Base-by-base conservation (phyloP, 2,888 invertebrate genomes). In the Drosophila koepferae region DNA sequence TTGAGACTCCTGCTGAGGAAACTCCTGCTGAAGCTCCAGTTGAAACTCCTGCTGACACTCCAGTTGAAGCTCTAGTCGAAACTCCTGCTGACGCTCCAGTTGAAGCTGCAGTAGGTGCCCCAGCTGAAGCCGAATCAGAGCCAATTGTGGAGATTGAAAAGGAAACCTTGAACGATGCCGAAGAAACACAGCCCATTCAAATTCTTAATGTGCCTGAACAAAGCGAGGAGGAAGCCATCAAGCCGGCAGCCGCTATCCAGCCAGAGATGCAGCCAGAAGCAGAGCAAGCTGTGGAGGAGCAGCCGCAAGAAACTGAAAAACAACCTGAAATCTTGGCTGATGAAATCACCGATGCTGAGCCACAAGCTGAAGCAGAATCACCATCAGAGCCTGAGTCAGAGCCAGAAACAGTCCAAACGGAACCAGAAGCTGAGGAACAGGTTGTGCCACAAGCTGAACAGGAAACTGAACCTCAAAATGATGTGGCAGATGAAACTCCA, bases 101-200 rank as follows among this genome's bases (percentile, higher is more conserved):
- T 10, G 63, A 41, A 23, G 4, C n/a, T 12, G 40, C 40, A 3
- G 54, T 16, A 5, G 63, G 43, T 20, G 3, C n/a, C 0, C 10
- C 43, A 14, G 54, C 9, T 0, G 48, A 65, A 31, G 16, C 56
- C 16, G 68, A 75, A 3, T 7, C 12, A 12, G 40, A 60, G 1
- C 16, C 51, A 8, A 23, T 14, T n/a, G 31, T 53, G 5, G 49
- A 12, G 6, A 3, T 44, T 18, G 72, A 61, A 14, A 54, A 44
- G 56, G 51, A 56, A 34, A 28, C 20, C 2, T 6, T 16, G 23
- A 41, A 46, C 31, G 60, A 38, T 20, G 56, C 43, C 1, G 72
- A 58, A 18, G 72, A 58, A 18, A 6, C 20, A 23, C 46, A 54
- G 46, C 56, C 61, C 3, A 41, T 44, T 14, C 59, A 73, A 49